phyloP scores from a whole-genome alignment of 2,113 vertebrate genomes.

The Chlorocebus sabaeus region DNA sequence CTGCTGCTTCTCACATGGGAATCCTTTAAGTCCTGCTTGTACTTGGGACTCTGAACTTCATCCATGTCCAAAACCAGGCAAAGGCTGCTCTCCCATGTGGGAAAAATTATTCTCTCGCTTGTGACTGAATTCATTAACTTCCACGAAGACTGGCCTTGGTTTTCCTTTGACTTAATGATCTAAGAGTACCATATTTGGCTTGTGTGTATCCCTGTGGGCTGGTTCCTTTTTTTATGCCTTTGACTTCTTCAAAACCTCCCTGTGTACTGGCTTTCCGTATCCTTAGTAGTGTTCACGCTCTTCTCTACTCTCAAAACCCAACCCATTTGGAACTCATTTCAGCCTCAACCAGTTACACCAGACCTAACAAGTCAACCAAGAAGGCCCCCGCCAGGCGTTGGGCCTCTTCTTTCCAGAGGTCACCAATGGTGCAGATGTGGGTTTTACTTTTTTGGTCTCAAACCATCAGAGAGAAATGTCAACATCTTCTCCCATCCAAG shows the following conservation, averaged over 20 bases:
- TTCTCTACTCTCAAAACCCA: not conserved
- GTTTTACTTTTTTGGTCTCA: not conserved
- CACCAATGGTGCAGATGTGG: not conserved
- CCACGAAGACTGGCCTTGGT: not conserved
- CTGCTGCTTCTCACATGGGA: not conserved
- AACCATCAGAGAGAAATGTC: not conserved
- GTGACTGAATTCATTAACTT: not conserved
- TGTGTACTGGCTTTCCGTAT: not conserved
- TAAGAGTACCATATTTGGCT: no score
- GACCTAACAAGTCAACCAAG: not conserved
- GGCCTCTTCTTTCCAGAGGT: not conserved
- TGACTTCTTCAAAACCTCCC: not conserved
- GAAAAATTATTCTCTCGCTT: not conserved
- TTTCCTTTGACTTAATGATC: not conserved
- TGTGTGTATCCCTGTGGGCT: no score
- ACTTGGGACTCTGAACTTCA: not conserved
- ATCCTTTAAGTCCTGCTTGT: not conserved
- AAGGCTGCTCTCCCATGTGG: not conserved
- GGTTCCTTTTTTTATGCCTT: not conserved
- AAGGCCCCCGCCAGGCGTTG: no score
- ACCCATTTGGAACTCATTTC: not conserved
- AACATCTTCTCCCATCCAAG: not conserved
- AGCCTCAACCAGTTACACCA: not conserved
- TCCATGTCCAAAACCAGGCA: not conserved
- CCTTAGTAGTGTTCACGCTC: not conserved